Evolutionary conservation across 2,113 vertebrate genomes (phyloP).

Genomic region (Oreochromis tanganicae): DNA sequence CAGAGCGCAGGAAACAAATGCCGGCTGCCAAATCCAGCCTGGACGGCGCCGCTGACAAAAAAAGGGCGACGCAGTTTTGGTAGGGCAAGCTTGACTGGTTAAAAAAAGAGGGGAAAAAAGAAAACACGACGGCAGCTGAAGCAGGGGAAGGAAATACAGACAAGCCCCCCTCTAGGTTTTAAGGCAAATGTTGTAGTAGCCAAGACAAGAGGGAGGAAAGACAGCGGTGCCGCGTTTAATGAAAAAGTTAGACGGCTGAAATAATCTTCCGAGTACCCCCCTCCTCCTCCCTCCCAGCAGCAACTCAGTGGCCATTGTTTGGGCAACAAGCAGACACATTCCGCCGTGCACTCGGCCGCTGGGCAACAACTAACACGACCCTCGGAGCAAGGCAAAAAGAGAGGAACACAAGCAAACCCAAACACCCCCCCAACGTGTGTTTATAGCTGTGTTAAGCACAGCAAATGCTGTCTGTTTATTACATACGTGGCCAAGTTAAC

Average conservation of each 20-base stretch:
- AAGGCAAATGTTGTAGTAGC: not conserved
- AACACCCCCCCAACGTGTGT: not conserved
- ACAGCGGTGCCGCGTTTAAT: not conserved
- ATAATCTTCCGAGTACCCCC: not conserved
- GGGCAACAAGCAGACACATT: slow-evolving; percentile 67
- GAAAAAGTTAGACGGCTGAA: slow-evolving; percentile 40
- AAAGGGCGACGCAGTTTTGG: slow-evolving; percentile 33
- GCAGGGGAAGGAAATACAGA: not conserved
- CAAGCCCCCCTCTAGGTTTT: not conserved
- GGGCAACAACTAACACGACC: slow-evolving; percentile 26
- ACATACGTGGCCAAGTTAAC: not conserved
- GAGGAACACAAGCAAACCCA: not conserved
- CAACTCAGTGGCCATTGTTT: slow-evolving; percentile 63
- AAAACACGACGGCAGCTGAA: slow-evolving; percentile 14
- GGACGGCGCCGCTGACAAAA: slow-evolving; percentile 9
- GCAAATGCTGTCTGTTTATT: not conserved
- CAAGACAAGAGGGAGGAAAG: not conserved
- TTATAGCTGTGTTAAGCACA: not conserved
- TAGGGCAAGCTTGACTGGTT: not conserved
- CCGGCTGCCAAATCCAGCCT: not conserved
- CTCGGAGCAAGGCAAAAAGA: not conserved
- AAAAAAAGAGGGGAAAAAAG: not conserved
- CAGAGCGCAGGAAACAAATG: not conserved
- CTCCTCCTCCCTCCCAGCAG: not conserved
- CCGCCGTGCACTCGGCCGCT: slow-evolving; percentile 54